Evolutionary conservation across 2,888 invertebrate species (phyloP).

Genomic region (Drosophila picticornis): DNA sequence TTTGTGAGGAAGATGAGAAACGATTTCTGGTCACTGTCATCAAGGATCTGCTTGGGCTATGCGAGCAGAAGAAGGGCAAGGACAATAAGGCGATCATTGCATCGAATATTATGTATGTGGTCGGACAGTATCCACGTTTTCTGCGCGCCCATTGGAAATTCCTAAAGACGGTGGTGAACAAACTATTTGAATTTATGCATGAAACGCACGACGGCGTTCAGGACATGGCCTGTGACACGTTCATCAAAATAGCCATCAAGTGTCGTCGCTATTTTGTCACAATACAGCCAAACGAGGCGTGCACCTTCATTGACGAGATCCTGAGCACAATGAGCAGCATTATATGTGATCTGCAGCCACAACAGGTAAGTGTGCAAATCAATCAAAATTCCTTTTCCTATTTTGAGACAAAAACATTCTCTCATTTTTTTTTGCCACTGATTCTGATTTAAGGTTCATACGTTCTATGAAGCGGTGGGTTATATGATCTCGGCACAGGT

Average conservation of each 20-base stretch:
- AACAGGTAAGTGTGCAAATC: constrained; percentile 90
- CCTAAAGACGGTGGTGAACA: constrained; percentile 99
- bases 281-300: constrained; percentile 96
- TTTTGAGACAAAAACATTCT: not conserved
- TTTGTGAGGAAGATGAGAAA: constrained; percentile 99
- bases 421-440: not conserved
- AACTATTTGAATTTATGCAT: constrained; percentile 99
- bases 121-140: constrained; percentile 99
- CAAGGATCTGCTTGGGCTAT: constrained; percentile 97
- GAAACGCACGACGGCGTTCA: constrained; percentile 99
- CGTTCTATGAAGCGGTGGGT: constrained; percentile 99
- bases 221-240: constrained; percentile 99
- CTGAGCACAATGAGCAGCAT: constrained; percentile 97
- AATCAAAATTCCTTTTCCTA: not conserved
- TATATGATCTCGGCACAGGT: constrained; percentile 99
- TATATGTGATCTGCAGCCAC: constrained; percentile 99
- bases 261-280: constrained; percentile 99
- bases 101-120: constrained; percentile 99
- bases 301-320: constrained; percentile 99
- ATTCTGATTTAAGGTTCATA: constrained; percentile 87
- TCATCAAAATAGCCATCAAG: constrained; percentile 99
- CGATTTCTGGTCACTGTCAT: constrained; percentile 99
- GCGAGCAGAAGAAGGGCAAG: constrained; percentile 98
- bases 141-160: constrained; percentile 99
- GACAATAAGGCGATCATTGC: constrained; percentile 99